Percentiles rank a stretch among this genome's conserved stretches.
Conservation (phyloP, 1,140 invertebrate species). For the Drusus annulatus region DNA sequence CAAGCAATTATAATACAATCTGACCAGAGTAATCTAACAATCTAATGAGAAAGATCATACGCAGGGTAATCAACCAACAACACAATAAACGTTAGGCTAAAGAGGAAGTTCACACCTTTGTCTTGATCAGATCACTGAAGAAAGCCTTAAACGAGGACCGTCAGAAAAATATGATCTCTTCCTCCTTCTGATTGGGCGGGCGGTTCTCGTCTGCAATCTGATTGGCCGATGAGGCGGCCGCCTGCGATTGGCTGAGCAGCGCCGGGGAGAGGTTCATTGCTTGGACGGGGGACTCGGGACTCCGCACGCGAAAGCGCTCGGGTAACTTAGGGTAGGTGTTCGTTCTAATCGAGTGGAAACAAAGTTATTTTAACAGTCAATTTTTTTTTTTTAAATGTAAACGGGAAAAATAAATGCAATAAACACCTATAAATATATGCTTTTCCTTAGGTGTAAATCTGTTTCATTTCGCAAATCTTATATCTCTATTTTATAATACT, state of each 20-base stretch:
- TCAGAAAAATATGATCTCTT: slow-evolving; percentile 70
- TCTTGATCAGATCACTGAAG: slow-evolving; percentile 56
- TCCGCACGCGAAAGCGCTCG: slow-evolving; percentile 74
- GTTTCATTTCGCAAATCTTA: too few species aligned
- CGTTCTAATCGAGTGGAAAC: slow-evolving; percentile 63
- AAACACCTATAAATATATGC: neutral
- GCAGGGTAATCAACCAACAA: too few species aligned
- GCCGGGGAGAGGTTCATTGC: slow-evolving; percentile 52
- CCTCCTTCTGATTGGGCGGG: slow-evolving; percentile 60
- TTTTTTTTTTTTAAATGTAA: too few species aligned
- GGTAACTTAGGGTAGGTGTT: slow-evolving; percentile 77
- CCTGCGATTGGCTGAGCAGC: slow-evolving; percentile 56
- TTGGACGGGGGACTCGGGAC: slow-evolving; percentile 63
- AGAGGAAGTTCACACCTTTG: slow-evolving; percentile 44
- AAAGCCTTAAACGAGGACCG: slow-evolving; percentile 60
- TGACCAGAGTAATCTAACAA: too few species aligned
- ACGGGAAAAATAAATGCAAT: too few species aligned
- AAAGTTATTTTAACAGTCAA: too few species aligned
- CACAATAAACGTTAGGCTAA: neutral
- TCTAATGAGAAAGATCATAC: too few species aligned
- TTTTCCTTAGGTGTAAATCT: too few species aligned
- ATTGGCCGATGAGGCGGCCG: slow-evolving; percentile 45
- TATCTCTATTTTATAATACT: too few species aligned
- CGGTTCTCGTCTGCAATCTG: slow-evolving; percentile 36
- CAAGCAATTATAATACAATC: too few species aligned